Base-by-base conservation (phyloP, 2,797 vertebrate genomes). In the Pantherophis alleghaniensis region DNA sequence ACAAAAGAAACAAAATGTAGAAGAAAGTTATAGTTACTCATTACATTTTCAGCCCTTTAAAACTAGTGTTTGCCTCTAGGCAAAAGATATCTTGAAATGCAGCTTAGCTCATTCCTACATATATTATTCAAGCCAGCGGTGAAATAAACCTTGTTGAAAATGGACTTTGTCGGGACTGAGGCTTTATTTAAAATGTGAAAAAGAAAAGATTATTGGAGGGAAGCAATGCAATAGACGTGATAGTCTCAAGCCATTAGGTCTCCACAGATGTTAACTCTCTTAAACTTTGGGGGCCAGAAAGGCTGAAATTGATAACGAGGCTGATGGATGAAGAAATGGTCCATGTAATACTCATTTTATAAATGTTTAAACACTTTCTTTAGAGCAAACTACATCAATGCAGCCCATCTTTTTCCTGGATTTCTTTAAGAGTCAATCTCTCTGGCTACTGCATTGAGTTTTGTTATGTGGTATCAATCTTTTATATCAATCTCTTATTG, bases 381-480 rank as follows among this genome's bases (percentile, higher is more conserved):
- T 83, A 0, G n/a, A 88, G n/a, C 0, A 18, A 87, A 86, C 4
- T 18, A 32, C 3, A 91, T 13, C 59, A 53, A 22, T 83, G 57
- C 28, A 60, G 56, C n/a, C 28, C 55, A 47, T 18, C 28, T 24
- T 88, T 24, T 56, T 32, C 16, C 13, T 93, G 13, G 28, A 24
- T 51, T 90, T 28, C 22, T 20, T 87, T 92, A 88, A 22, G 89
- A 92, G 11, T 55, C 5, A 69, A 37, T 0, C 89, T 63, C 4
- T 79, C 26, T 9, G 11, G 18, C 26, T 83, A 22, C 28, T 2
- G 28, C 37, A 83, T 2, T 90, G n/a, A 51, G 20, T 66, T 83
- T 87, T 94, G 13, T 37, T 90, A 6, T 91, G n/a, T 86, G 90
- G 86, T 89, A 89, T 91, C 66, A 92, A 69, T 89, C 74, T 83